Base-by-base conservation (phyloP, 2,888 invertebrate genomes). In the Scelioninae gen. 1 region DNA sequence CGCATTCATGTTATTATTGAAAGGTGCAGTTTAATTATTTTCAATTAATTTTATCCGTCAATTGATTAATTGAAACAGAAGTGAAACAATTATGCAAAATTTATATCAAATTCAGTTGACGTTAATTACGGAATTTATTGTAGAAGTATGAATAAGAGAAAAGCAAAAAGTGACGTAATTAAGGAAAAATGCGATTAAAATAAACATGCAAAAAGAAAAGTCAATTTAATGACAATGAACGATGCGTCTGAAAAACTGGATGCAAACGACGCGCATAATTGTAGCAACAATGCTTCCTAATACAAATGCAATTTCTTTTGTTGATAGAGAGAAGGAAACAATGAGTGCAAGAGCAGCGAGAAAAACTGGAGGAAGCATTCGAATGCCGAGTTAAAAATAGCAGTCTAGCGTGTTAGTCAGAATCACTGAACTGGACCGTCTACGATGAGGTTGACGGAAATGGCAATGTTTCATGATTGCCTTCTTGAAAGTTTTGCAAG, bases 351-450 rank as follows among this genome's bases (percentile, higher is more conserved):
- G 62, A 13, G 55, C 29, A 23, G 55, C 13, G 66, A 51, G 53
- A 72, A 80, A 68, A 58, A 66, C 71, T 65, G 71, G 69, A 66
- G 66, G 69, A 75, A 75, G 71, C 65, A 66, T 76, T 76, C 53
- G 62, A 76, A 58, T 58, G 66, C 65, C 58, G 66, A 58, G 75
- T 75, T 75, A 75, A 75, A 75, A 75, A 66, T 75, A 75, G 58
- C 66, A 63, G 38, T 58, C 58, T 58, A 38, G 66, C 43, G 75
- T 40, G 75, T 66, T 49, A 66, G 66, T 65, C 66, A 29, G 66
- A 75, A 58, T 66, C 66, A 66, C 66, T 58, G 75, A 75, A 66
- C 66, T 58, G 75, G 51, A 58, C 66, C 58, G 66, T 56, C 74
- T 63, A 65, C 75, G 75, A 63, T 60, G 74, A 65, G 56, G 56